Evolutionary conservation across 2,888 invertebrate species (phyloP), one percentile per base, ranked within the genome.

Genomic region (Bombylius discolor): DNA sequence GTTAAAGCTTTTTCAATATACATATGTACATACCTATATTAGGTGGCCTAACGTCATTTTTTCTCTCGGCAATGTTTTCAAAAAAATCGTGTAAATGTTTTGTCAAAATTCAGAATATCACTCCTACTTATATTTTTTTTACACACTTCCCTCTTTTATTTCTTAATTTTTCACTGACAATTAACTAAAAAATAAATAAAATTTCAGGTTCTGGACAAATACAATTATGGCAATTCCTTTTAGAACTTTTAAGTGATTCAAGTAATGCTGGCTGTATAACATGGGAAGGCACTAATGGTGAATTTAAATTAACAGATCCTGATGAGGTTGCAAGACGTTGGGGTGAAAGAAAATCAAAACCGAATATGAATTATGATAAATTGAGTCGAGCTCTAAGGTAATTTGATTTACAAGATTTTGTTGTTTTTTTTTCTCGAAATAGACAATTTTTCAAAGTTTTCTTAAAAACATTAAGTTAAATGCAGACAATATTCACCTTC

Each of bases 311-410:
- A 67, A 94, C 95, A 32, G 97, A 98, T 77, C 97, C 98, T 1
- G 98, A 98, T 72, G 98, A 98, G 72, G 95, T 96, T 59, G 98
- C 98, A 14, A 82, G 96, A 63, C 82, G 97, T 67, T 99, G 99
- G 99, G 99, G 99, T 56, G 98, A 98, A 75, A 80, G 98, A 62
- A 99, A 99, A 76, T 95, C 94, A 63, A 98, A 98, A 77, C 98
- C 98, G 49, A 99, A 99, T 78, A 99, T 99, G 98, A 99, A 99
- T 79, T 98, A 98, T 77, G 98, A 99, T 78, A 98, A 98, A 77
- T 84, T 98, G 67, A 95, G 94, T 73, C 84, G 98, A 64, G 98
- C 98, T 53, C 80, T 97, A 70, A 88, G 93, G 85, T 98, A 81
- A 78, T 76, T 23, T 23, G 23, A 23, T 23, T 23, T 23, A 23